A percentile compares a stretch with the other conserved stretches of the same genome.
These are phyloP conservation scores for Sebastes dallii DNA, from an alignment of 2,797 vertebrate genomes.

Conservation along the genomic window DNA sequence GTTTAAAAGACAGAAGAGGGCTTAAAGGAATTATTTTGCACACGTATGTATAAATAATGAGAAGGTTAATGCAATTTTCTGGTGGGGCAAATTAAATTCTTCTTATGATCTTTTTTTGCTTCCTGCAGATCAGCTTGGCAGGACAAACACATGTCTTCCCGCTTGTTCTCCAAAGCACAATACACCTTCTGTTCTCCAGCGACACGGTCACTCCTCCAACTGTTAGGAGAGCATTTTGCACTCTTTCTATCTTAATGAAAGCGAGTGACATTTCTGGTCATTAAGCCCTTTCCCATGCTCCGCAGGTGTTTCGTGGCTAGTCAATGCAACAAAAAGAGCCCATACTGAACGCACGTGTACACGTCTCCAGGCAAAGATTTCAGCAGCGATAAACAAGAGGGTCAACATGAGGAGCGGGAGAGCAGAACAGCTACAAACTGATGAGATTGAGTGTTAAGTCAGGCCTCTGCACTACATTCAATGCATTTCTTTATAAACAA, in stretches of 20 bases:
- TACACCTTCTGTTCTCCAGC: constrained; percentile 44
- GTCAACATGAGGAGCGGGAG: neutral
- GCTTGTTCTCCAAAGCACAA: constrained; percentile 45
- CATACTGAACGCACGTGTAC: neutral
- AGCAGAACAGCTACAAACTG: neutral
- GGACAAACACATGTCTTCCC: constrained; percentile 58
- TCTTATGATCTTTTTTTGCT: constrained; percentile 40
- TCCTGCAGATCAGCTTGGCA: constrained; percentile 66
- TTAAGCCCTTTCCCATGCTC: constrained; percentile 36
- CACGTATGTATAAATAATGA: constrained; percentile 42
- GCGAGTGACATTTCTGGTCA: constrained; percentile 39
- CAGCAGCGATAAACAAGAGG: neutral
- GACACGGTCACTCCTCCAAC: neutral
- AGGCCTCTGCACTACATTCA: neutral
- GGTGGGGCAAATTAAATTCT: constrained; percentile 27
- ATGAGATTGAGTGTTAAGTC: neutral
- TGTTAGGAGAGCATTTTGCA: constrained; percentile 9
- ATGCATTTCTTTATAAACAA: neutral
- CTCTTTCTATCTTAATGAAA: constrained; percentile 26
- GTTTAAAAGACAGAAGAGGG: neutral
- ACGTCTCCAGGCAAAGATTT: neutral
- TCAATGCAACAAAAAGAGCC: too few species aligned
- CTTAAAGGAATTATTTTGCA: constrained; percentile 14
- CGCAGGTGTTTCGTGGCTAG: constrained; percentile 52
- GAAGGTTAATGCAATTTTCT: constrained; percentile 62